Percentiles rank a stretch among this genome's conserved stretches.
These are phyloP conservation scores for Stenodera caucasica DNA, from an alignment of 2,888 invertebrate species.

Conservation along the genomic window DNA sequence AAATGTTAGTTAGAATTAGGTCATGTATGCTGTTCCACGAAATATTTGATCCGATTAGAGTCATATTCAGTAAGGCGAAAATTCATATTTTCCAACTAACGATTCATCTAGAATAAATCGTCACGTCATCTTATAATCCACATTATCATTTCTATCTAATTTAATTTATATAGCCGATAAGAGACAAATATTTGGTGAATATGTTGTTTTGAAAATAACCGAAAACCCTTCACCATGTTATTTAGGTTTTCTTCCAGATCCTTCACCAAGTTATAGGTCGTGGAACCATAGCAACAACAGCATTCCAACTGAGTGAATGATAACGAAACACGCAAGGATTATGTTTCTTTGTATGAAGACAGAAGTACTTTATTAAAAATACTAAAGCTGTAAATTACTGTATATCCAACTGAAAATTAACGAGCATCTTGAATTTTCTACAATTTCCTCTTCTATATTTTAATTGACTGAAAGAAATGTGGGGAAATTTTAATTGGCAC, in stretches of 20 bases:
- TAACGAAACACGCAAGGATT: slow-evolving; percentile 19
- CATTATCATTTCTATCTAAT: slow-evolving; percentile 18
- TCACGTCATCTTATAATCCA: slow-evolving; percentile 20
- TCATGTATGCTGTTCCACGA: neutral
- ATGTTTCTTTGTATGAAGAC: slow-evolving; percentile 9
- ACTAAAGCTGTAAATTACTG: slow-evolving; percentile 17
- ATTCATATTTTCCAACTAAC: slow-evolving; percentile 12
- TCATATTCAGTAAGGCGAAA: slow-evolving; percentile 3
- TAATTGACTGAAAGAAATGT: neutral
- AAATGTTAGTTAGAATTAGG: slow-evolving; percentile 1
- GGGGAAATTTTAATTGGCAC: neutral
- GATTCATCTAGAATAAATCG: slow-evolving; percentile 17
- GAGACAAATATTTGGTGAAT: slow-evolving; percentile 10
- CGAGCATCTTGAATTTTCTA: neutral
- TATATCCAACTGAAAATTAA: neutral
- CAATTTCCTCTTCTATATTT: neutral
- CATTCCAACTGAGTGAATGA: slow-evolving; percentile 21
- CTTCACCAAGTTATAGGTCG: slow-evolving; percentile 23
- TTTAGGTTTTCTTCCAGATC: slow-evolving; percentile 14
- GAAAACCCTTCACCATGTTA: slow-evolving; percentile 8
- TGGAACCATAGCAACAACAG: slow-evolving; percentile 28
- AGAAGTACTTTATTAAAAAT: too few species aligned
- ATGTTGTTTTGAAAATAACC: slow-evolving; percentile 17
- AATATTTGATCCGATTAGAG: slow-evolving; percentile 3
- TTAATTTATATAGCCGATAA: slow-evolving; percentile 10